phyloP scores from a whole-genome alignment of 1,140 invertebrate species.

The Drosophila murphyi region DNA sequence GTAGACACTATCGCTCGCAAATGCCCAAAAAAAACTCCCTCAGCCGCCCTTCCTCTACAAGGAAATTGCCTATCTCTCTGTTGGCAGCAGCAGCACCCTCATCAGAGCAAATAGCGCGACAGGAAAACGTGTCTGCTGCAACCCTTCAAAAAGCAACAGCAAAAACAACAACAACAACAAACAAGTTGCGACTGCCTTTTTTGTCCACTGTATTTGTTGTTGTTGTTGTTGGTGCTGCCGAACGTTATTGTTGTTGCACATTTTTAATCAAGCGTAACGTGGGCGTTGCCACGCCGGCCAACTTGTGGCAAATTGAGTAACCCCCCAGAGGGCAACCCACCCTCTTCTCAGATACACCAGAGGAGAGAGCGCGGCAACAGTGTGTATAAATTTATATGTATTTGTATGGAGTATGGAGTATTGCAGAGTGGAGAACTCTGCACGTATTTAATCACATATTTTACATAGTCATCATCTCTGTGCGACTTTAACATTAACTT shows the following conservation, averaged over 20 bases:
- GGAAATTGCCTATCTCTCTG: constrained; percentile 28
- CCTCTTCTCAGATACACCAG: not conserved
- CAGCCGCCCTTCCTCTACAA: constrained; percentile 6
- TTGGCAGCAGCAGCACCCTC: constrained; percentile 24
- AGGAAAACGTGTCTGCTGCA: constrained; percentile 46
- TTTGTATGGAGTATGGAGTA: too few species aligned
- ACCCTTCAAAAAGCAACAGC: constrained; percentile 16
- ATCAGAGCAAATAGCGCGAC: constrained; percentile 30
- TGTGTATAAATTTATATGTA: too few species aligned
- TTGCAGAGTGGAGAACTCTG: not conserved
- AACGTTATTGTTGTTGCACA: constrained; percentile 38
- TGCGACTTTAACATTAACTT: constrained; percentile 4
- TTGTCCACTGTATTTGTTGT: constrained; percentile 5
- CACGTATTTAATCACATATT: constrained; percentile 9
- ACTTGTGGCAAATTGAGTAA: constrained; percentile 44
- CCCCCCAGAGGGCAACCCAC: constrained; percentile 22
- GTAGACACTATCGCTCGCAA: constrained; percentile 10
- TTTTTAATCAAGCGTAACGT: constrained; percentile 64
- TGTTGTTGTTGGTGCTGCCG: not conserved
- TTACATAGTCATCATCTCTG: constrained; percentile 42
- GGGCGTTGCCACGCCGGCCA: constrained; percentile 40
- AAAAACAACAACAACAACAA: constrained; percentile 8
- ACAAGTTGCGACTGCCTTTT: constrained; percentile 27
- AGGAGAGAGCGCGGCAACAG: too few species aligned
- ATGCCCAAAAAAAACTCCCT: not conserved